Conservation (phyloP, 1,140 invertebrate genomes). For the Drosophila yakuba region DNA sequence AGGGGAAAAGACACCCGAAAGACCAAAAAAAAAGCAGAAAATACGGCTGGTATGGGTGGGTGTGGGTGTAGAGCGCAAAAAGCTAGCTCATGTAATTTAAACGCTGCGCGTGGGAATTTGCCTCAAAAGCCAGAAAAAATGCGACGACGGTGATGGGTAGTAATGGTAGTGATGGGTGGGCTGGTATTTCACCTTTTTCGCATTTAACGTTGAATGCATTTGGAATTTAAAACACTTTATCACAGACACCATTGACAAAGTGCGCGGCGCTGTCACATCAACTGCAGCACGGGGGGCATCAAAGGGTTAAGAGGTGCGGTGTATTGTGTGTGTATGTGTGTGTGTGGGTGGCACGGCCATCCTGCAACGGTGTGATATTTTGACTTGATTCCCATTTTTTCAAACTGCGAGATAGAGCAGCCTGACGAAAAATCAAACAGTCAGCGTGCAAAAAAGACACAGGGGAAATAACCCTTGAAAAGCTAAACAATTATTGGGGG, state of each 20-base stretch:
- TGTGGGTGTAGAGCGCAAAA: constrained; percentile 16
- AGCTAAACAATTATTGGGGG: neutral
- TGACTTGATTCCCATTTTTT: constrained; percentile 55
- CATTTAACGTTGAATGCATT: constrained; percentile 80
- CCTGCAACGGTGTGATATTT: constrained; percentile 57
- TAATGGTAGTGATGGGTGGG: constrained; percentile 16
- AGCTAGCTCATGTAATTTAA: constrained; percentile 71
- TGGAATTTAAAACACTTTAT: constrained; percentile 82
- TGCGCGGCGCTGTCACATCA: constrained; percentile 75
- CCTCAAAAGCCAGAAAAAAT: constrained; percentile 43
- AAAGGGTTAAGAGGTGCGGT: neutral
- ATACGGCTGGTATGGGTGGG: neutral
- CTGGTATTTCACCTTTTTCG: constrained; percentile 58
- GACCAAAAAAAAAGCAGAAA: neutral
- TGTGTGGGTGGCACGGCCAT: constrained; percentile 18
- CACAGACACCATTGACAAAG: constrained; percentile 76
- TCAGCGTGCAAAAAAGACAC: constrained; percentile 4
- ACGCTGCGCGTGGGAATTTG: constrained; percentile 65
- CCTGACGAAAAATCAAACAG: constrained; percentile 70
- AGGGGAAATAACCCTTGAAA: neutral
- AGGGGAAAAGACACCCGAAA: constrained; percentile 39
- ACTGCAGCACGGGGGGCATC: constrained; percentile 48
- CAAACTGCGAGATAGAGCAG: constrained; percentile 21
- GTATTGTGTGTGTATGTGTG: constrained; percentile 17
- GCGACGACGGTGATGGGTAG: constrained; percentile 12